These are phyloP conservation scores for Anguilla pacifica DNA, from an alignment of 2,797 vertebrate genomes.

Conservation along the genomic window DNA sequence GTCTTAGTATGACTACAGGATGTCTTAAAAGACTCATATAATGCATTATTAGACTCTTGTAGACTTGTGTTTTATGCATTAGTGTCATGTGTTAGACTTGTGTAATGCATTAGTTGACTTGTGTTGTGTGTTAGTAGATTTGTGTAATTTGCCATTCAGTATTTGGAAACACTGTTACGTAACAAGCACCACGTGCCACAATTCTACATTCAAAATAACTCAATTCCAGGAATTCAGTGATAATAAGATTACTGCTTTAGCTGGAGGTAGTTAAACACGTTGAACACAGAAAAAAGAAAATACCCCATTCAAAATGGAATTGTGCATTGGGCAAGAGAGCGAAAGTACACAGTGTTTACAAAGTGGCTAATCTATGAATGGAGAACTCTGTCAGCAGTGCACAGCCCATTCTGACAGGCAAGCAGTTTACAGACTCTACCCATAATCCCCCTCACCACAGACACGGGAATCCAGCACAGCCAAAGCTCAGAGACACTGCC, in stretches of 20 bases:
- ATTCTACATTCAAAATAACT: neutral
- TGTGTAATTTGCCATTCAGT: neutral
- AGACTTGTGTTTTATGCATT: too few relatives aligned
- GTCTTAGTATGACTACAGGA: too few relatives aligned
- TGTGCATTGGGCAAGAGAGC: neutral
- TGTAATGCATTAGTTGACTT: neutral
- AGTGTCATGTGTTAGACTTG: too few relatives aligned
- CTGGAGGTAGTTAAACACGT: neutral
- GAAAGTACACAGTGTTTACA: neutral
- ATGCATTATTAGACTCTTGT: too few relatives aligned
- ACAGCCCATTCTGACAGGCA: neutral
- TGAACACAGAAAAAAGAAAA: neutral
- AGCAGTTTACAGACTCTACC: neutral
- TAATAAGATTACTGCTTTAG: slow-evolving; percentile 19
- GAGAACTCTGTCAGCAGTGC: neutral
- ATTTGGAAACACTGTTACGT: neutral
- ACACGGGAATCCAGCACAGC: slow-evolving; percentile 7
- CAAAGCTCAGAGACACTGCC: neutral
- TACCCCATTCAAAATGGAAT: neutral
- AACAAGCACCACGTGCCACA: neutral
- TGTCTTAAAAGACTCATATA: too few relatives aligned
- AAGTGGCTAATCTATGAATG: neutral
- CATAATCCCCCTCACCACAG: neutral
- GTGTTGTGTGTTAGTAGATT: neutral
- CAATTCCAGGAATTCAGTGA: slow-evolving; percentile 4